Evolutionary conservation across 2,113 vertebrate genomes (phyloP), one percentile per base, ranked within the genome.

Genomic region (Neolamprologus devosi): DNA sequence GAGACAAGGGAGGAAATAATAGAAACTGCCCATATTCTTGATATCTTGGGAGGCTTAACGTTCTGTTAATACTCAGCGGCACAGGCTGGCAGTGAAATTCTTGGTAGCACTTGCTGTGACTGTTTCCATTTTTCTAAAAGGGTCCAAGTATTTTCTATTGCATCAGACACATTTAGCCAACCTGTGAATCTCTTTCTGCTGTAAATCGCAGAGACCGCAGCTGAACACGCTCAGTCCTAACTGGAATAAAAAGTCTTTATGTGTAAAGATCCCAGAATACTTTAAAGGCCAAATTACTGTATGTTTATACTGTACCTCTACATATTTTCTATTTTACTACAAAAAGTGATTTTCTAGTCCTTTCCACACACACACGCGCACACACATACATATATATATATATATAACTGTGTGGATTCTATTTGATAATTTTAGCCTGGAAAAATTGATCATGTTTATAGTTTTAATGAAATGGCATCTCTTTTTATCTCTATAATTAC

Each of bases 241-340:
- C 19, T 60, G 37, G 49, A 70, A 42, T 60, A 51, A 87, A 65
- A 83, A 42, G 58, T 84, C 54, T 86, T 78, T 88, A 35, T 84
- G 23, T 94, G 89, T 95, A 93, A 91, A 95, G 90, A 92, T 23
- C 91, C 92, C 90, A 96, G 87, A 96, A 93, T 87, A 86, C 86
- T 92, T 96, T 93, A 93, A 96, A 97, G 97, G 97, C 97, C 97
- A 98, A 98, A 98, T 97, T 97, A 80, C 89, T 90, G 83, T 89
- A 97, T 98, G 98, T 98, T 98, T 98, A 98, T 98, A 98, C 96
- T 98, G 97, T 98, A 99, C 96, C 97, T 97, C 97, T 97, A 98
- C 97, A 99, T 97, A 98, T 98, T 98, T 98, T 98, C 97, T 99
- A 98, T 98, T 98, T 99, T 98, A 98, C 97, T 98, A 98, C 96